These are phyloP conservation scores for Halesus radiatus DNA, from an alignment of 1,140 invertebrate species.

Conservation along the genomic window DNA sequence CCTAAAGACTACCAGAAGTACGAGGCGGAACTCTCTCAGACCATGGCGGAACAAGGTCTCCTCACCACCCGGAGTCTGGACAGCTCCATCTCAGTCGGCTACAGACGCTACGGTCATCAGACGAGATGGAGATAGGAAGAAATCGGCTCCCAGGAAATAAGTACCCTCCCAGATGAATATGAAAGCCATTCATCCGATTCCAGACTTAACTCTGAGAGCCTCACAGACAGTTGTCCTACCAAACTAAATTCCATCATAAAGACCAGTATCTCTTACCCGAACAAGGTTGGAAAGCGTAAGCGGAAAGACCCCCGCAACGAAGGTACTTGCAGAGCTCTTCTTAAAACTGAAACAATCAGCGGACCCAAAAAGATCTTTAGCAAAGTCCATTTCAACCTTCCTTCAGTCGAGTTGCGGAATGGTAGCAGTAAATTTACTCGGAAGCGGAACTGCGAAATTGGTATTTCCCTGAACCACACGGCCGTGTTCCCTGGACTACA, in stretches of 20 bases:
- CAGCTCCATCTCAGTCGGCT: constrained; percentile 16
- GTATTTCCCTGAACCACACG: background rate
- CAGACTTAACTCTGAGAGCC: constrained; percentile 12
- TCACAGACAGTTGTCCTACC: background rate
- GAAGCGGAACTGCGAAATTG: background rate
- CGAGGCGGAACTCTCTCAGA: background rate
- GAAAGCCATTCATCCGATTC: constrained; percentile 21
- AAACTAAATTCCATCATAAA: constrained; percentile 24
- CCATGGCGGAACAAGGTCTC: constrained; percentile 3
- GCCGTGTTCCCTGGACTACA: background rate
- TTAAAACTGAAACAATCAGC: background rate
- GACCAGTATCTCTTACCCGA: background rate
- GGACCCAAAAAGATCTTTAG: background rate
- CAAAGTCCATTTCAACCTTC: constrained; percentile 29
- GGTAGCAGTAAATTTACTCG: background rate
- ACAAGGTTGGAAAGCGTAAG: background rate
- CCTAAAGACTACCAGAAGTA: background rate
- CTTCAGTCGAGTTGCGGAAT: background rate
- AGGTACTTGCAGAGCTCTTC: background rate
- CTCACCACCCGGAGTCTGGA: constrained; percentile 28
- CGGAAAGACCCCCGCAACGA: background rate
- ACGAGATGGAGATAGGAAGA: constrained; percentile 30
- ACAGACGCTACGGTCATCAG: constrained; percentile 12
- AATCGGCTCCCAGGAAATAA: constrained; percentile 12
- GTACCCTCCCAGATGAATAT: constrained; percentile 25